Conservation (phyloP, 1,140 invertebrate genomes). For the Oncopodura yosiiana region DNA sequence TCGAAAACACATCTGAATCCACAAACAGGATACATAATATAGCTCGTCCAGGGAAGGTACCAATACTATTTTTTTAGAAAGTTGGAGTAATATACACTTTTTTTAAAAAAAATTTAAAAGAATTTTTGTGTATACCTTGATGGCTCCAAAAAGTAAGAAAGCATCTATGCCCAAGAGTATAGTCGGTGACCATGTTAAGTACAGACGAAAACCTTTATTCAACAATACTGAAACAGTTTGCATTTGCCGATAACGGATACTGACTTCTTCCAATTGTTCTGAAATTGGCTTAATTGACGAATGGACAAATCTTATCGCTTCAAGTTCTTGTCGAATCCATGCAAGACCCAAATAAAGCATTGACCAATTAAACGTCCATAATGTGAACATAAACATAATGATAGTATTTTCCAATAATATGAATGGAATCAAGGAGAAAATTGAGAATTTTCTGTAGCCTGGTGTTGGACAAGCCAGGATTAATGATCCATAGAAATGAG, state of each 20-base stretch:
- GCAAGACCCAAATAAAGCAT: slow-evolving; percentile 4
- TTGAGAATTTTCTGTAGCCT: neutral
- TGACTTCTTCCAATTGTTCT: too few relatives aligned
- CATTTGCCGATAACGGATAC: neutral
- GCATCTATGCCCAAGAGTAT: slow-evolving; percentile 3
- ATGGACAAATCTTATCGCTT: too few relatives aligned
- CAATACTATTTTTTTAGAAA: too few relatives aligned
- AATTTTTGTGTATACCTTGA: too few relatives aligned
- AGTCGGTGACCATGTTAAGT: slow-evolving; percentile 5
- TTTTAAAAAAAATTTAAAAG: too few relatives aligned
- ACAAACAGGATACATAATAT: slow-evolving; percentile 9
- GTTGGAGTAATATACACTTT: too few relatives aligned
- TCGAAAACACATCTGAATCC: slow-evolving; percentile 2
- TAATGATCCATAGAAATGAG: neutral
- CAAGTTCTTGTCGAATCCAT: slow-evolving; percentile 1
- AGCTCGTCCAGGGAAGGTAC: neutral
- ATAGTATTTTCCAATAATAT: slow-evolving; percentile 7
- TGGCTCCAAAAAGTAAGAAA: neutral
- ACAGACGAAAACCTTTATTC: neutral
- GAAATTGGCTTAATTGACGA: too few relatives aligned
- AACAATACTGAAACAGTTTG: neutral
- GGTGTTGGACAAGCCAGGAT: neutral
- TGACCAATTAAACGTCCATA: slow-evolving; percentile 5
- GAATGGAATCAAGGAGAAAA: too few relatives aligned
- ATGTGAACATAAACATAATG: neutral